These are phyloP conservation scores for Heterodera carotae DNA, from an alignment of 1,140 invertebrate genomes.

Conservation along the genomic window DNA sequence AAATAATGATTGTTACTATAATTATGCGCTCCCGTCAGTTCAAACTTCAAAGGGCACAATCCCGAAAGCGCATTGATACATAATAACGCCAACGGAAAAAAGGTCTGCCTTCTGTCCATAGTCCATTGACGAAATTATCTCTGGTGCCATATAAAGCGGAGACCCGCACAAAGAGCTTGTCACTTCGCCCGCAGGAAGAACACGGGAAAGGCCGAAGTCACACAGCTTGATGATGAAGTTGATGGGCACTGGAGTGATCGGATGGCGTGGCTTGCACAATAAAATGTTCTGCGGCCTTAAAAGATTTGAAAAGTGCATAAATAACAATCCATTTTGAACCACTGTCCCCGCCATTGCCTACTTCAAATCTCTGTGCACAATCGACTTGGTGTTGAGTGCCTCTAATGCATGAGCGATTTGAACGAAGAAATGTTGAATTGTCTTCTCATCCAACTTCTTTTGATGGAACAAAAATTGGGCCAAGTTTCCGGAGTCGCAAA, in stretches of 20 bases:
- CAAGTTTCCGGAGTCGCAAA: constrained; percentile 97
- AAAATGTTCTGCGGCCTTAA: constrained; percentile 68
- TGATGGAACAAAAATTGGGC: constrained; percentile 90
- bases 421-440: constrained; percentile 87
- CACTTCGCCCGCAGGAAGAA: constrained; percentile 97
- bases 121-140: constrained; percentile 98
- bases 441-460: constrained; percentile 92
- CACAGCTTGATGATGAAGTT: constrained; percentile 90
- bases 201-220: constrained; percentile 98
- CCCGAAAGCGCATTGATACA: constrained; percentile 96
- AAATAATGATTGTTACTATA: constrained; percentile 26
- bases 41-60: constrained; percentile 83
- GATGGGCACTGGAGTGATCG: constrained; percentile 78
- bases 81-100: constrained; percentile 97
- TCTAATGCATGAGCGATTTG: constrained; percentile 96
- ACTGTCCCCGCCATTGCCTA: neutral
- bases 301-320: neutral
- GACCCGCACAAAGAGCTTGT: constrained; percentile 97
- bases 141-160: constrained; percentile 99
- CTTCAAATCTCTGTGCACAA: constrained; percentile 97
- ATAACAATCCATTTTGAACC: neutral
- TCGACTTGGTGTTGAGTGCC: constrained; percentile 92
- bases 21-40: neutral
- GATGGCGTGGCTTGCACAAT: constrained; percentile 70
- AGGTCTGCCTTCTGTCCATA: constrained; percentile 83